Conservation (phyloP, 2,113 vertebrate genomes). For the Gavia stellata region DNA sequence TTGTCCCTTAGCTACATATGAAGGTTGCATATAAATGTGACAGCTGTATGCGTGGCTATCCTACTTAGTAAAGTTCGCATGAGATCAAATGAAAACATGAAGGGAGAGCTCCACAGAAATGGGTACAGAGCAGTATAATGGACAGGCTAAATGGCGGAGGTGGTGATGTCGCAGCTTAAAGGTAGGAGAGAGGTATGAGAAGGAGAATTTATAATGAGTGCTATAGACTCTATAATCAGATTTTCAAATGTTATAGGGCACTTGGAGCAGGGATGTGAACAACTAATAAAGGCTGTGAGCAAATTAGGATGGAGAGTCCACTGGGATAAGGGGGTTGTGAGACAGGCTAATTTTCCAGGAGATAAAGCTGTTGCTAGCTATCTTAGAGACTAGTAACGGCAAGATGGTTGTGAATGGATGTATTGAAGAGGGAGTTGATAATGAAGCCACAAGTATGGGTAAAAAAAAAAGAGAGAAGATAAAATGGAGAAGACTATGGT, state of each 20-base stretch:
- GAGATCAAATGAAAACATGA: background rate
- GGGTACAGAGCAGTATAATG: background rate
- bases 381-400: background rate
- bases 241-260: conserved; percentile 26
- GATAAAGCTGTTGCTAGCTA: background rate
- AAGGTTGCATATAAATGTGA: background rate
- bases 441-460: background rate
- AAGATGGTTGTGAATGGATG: background rate
- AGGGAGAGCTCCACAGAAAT: background rate
- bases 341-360: background rate
- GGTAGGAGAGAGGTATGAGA: background rate
- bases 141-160: background rate
- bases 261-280: background rate
- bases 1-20: background rate
- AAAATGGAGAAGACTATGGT: background rate
- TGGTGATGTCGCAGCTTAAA: background rate
- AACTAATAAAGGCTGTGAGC: background rate
- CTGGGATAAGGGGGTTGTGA: background rate
- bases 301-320: background rate
- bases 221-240: background rate
- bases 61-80: background rate
- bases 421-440: background rate
- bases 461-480: background rate
- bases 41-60: background rate
- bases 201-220: background rate